These are phyloP conservation scores for Hemibagrus wyckioides DNA, from an alignment of 2,113 vertebrate species.

Conservation along the genomic window DNA sequence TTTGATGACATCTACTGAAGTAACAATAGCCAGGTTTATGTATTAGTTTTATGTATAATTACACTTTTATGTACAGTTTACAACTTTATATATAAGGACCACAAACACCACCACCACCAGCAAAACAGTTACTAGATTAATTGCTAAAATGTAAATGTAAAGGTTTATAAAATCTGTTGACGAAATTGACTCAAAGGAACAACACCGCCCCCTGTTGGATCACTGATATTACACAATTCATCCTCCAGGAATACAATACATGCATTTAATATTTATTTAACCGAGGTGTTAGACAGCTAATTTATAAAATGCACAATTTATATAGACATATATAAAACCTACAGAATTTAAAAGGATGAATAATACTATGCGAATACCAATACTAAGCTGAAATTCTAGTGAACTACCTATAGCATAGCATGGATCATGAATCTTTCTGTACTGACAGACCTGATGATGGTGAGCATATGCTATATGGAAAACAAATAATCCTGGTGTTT, in stretches of 20 bases:
- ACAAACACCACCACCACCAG: neutral
- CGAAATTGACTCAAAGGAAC: neutral
- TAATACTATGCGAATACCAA: no score
- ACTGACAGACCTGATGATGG: neutral
- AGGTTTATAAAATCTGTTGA: neutral
- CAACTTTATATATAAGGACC: neutral
- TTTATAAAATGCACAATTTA: neutral
- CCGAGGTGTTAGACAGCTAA: neutral
- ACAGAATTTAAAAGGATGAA: no score
- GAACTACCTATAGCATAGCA: no score
- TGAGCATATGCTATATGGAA: neutral
- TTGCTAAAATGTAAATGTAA: neutral
- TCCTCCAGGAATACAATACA: neutral
- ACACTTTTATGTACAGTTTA: no score
- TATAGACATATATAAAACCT: neutral
- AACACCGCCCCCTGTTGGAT: neutral
- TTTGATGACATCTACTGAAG: neutral
- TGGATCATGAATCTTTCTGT: neutral
- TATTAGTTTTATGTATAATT: no score
- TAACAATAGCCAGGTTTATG: neutral
- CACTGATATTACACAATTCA: neutral
- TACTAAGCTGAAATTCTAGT: no score
- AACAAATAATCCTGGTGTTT: neutral
- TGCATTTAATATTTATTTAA: neutral
- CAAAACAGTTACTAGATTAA: neutral